Conservation (phyloP, 2,797 vertebrate genomes). For the Pteropus rufus region DNA sequence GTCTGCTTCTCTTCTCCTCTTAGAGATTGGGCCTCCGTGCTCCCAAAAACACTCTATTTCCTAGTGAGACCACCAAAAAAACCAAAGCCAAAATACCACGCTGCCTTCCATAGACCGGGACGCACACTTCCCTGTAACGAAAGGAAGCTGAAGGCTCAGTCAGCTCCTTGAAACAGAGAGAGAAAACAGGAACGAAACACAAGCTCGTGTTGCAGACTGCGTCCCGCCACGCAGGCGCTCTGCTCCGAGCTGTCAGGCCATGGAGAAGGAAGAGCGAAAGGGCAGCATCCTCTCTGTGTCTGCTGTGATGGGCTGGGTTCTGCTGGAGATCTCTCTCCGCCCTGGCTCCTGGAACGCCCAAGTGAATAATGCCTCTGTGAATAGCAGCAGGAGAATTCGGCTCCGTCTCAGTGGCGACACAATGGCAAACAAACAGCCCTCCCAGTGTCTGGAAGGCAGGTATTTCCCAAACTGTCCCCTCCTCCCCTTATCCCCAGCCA, state of each 20-base stretch:
- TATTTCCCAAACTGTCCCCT: background rate
- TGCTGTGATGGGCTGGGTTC: background rate
- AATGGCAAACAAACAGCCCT: too few relatives aligned
- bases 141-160: background rate
- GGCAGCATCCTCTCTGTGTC: background rate
- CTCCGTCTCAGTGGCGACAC: background rate
- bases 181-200: background rate
- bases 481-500: background rate
- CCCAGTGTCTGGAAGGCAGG: background rate
- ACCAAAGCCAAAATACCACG: background rate
- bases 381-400: background rate
- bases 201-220: background rate
- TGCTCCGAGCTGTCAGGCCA: background rate
- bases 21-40: background rate
- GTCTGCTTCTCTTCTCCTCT: background rate
- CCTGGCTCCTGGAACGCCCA: background rate
- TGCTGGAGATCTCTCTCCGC: background rate
- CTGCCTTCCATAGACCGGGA: background rate
- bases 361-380: background rate
- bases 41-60: background rate
- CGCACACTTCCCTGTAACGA: background rate
- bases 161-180: background rate
- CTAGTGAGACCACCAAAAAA: background rate
- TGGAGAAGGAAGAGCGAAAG: background rate
- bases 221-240: background rate